Base-by-base conservation (phyloP, 2,113 vertebrate genomes). In the Vicugna pacos region DNA sequence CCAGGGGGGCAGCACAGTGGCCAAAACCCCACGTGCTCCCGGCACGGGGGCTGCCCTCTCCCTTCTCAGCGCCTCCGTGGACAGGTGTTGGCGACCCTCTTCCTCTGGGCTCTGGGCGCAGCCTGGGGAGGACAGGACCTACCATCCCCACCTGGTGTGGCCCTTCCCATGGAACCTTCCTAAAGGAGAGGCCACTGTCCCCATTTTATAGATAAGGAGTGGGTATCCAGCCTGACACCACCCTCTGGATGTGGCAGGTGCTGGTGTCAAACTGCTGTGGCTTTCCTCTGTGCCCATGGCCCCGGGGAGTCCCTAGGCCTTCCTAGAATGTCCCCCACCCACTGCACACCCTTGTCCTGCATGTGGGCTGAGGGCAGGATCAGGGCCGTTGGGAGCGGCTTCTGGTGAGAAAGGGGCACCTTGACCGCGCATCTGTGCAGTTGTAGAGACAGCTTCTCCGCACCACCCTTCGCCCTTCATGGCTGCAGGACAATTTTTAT, bases 391-490 rank as follows among this genome's bases (percentile, higher is more conserved):
- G 32, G 35, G 8, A 28, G 15, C 6, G 3, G 24, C 17, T 26
- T n/a, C 65, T 8, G 19, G 26, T 64, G 19, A 56, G 84, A 60
- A 70, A 81, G 54, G 14, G n/a, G 13, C 22, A 19, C n/a, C 54
- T 20, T 79, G 26, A 54, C 75, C 22, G 11, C 32, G 2, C n/a
- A 6, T 10, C 52, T 2, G 4, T 24, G 75, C 32, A 17, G 30
- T 54, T n/a, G 50, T n/a, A 77, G 6, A 77, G 30, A 14, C 30
- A 14, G 24, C 30, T 3, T 28, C 77, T 64, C 35, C 24, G 38
- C 24, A 35, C 32, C 15, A 4, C 3, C 30, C 38, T 50, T 0
- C 7, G 42, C 69, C 20, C 50, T 30, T 56, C 54, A 2, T 0
- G 1, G 4, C 73, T n/a, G 3, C 38, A 82, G 15, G 52, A 28